These are phyloP conservation scores for Zapus hudsonius DNA, from an alignment of 2,113 vertebrate species.

Conservation along the genomic window DNA sequence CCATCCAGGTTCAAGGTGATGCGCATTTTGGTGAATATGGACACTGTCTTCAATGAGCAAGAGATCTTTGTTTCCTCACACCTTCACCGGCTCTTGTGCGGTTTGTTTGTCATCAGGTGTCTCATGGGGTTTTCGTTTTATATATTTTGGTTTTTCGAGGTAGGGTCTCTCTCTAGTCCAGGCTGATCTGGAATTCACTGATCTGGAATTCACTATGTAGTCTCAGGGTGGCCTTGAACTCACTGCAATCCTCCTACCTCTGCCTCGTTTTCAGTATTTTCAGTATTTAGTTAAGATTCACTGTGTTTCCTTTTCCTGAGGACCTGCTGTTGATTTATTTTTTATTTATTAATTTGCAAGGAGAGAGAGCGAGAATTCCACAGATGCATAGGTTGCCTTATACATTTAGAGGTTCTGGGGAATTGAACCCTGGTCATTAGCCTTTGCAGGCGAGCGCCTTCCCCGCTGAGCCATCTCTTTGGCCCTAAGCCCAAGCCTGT, in stretches of 20 bases:
- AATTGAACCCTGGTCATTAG: no score
- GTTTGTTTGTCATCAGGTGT: no score
- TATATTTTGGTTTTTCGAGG: neutral
- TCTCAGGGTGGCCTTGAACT: no score
- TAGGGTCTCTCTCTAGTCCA: no score
- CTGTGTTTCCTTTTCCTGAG: neutral
- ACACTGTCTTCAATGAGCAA: neutral
- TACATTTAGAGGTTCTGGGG: no score
- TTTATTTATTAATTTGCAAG: neutral
- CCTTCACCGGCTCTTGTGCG: neutral
- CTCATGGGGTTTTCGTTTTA: neutral
- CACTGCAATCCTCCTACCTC: no score
- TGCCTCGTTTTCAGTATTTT: neutral
- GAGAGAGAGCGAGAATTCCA: no score
- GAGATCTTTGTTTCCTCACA: neutral
- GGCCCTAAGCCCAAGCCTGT: neutral
- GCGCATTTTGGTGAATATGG: neutral
- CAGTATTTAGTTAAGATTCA: neutral
- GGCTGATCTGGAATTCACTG: no score
- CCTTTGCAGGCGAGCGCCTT: no score
- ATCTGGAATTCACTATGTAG: no score
- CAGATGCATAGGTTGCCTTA: no score
- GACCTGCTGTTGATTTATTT: neutral
- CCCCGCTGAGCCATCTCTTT: no score
- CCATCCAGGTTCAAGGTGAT: neutral